phyloP scores from a whole-genome alignment of 2,113 vertebrate genomes.

The Chlamydotis undulata region DNA sequence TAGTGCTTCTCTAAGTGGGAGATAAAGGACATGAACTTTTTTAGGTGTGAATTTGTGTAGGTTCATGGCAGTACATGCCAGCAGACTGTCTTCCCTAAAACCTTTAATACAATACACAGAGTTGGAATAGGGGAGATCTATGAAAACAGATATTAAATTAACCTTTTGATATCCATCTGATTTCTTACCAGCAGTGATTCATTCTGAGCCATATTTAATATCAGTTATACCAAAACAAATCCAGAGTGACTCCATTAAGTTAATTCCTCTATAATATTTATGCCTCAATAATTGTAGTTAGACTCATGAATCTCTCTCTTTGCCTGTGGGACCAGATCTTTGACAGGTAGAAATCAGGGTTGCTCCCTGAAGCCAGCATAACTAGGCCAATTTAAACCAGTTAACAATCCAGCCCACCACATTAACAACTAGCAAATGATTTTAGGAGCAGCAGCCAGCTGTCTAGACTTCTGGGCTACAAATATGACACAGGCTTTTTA shows the following conservation, averaged over 20 bases:
- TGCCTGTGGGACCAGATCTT: neutral
- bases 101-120: neutral
- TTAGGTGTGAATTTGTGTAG: neutral
- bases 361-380: neutral
- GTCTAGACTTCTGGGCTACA: conserved; percentile 34
- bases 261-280: conserved; percentile 20
- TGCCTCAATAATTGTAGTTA: neutral
- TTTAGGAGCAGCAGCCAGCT: conserved; percentile 11
- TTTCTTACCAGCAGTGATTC: neutral
- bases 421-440: neutral
- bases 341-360: neutral
- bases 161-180: neutral
- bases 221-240: neutral
- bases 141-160: conserved; percentile 1
- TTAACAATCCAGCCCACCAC: neutral
- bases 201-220: neutral
- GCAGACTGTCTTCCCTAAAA: neutral
- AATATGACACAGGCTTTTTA: neutral
- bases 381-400: neutral
- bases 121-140: neutral
- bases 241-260: neutral
- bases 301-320: neutral
- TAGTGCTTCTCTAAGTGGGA: neutral
- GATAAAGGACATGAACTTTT: neutral
- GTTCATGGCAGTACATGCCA: neutral